Base-by-base conservation (phyloP, 2,888 invertebrate genomes). In the Eulithis prunata region DNA sequence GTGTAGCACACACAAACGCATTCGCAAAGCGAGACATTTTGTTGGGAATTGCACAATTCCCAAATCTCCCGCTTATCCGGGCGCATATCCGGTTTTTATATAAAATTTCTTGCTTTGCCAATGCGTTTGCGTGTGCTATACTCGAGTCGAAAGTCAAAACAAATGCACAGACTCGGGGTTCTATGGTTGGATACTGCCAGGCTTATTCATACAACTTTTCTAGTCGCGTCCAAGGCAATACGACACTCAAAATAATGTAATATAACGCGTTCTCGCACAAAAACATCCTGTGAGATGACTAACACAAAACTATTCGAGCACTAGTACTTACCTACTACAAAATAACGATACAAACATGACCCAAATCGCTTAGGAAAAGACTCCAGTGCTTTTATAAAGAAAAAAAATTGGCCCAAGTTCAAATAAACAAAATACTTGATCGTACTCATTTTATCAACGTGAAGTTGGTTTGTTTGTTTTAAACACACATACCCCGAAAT, bases 361-460 rank as follows among this genome's bases (percentile, higher is more conserved):
- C 76, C 47, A 71, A 55, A 65, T 76, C 54, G 66, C 46, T 66
- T 73, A 74, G 71, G 72, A 73, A 76, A 75, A 71, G 57, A 54
- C 21, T 21, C 21, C 21, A 21, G 21, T 21, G 21, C 21, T 21
- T 59, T 57, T 52, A 57, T 60, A 67, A 63, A 45, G 66, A 71
- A 64, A 69, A 57, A 12, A 47, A 67, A 69, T 70, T 64, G 66
- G 71, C 69, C 11, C 71, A 71, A 70, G 69, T 66, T 71, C 70
- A 73, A 62, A 61, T 57, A 57, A 65, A 63, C 56, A 65, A 51
- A 47, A 65, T 57, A 56, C 12, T n/a, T 11, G 4, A 53, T 41
- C 3, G 56, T 14, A 51, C 38, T 28, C 28, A 51, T 36, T 21
- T 47, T 45, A 32, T 56, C 21, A 45, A 28, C 21, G 28, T 3